A percentile compares a stretch with the other conserved stretches of the same genome.
phyloP scores from a whole-genome alignment of 2,888 invertebrate genomes.

The Brachypterus glaber region DNA sequence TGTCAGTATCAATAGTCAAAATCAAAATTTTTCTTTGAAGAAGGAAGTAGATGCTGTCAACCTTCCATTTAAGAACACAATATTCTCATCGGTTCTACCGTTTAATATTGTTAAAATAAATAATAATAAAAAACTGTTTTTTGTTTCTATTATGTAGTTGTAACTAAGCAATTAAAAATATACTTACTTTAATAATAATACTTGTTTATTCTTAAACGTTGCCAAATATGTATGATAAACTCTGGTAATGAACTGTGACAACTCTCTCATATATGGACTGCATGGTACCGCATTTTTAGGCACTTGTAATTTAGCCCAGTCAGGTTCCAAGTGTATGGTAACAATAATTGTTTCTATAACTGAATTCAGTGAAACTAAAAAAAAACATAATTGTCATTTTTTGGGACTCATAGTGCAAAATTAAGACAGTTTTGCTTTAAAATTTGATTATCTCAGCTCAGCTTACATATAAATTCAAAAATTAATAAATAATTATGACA shows the following conservation, averaged over 20 bases:
- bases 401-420: too few species aligned
- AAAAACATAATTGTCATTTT: slow-evolving; percentile 6
- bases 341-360: slow-evolving; percentile 84
- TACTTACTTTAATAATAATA: slow-evolving; percentile 51
- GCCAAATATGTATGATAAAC: slow-evolving; percentile 60
- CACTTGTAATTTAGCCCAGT: slow-evolving; percentile 39
- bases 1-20: background rate
- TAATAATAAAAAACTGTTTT: too few species aligned
- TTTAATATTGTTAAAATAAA: too few species aligned
- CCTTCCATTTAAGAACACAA: too few species aligned
- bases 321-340: slow-evolving; percentile 76
- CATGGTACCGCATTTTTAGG: slow-evolving; percentile 40
- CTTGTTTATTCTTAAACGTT: slow-evolving; percentile 57
- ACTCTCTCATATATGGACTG: slow-evolving; percentile 86
- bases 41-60: too few species aligned
- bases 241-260: slow-evolving; percentile 72
- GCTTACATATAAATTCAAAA: too few species aligned
- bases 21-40: slow-evolving; percentile 1
- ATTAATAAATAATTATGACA: too few species aligned
- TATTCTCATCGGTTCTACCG: too few species aligned
- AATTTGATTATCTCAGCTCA: too few species aligned
- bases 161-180: too few species aligned
- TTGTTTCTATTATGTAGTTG: too few species aligned
- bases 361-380: slow-evolving; percentile 63
- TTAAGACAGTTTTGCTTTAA: background rate